Evolutionary conservation across 2,888 invertebrate species (phyloP), one percentile per base, ranked within the genome.

Genomic region (Eristalinus sepulchralis): DNA sequence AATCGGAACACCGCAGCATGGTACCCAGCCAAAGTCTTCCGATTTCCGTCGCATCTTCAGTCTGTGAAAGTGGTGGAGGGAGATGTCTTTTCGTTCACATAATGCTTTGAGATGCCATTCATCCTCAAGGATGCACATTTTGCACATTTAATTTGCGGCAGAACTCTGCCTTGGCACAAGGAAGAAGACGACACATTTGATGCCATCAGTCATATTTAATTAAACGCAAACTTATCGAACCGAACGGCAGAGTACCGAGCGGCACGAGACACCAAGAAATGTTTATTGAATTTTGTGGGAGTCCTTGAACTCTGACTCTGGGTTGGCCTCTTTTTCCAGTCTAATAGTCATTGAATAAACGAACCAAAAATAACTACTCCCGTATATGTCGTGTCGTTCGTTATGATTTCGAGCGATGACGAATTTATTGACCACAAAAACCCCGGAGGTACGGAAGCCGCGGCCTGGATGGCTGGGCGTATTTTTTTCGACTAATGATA

Each of bases 191-290:
- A 3, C 67, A 60, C 27, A 60, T 78, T 34, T 55, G 66, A 53
- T 82, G 34, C 57, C 73, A 78, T 86, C 77, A 78, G 68, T 82
- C 85, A 86, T 66, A 82, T 73, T 86, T 78, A 82, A 78, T 82
- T 78, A 82, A 77, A 85, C 53, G 34, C 27, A 71, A 84, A 73
- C 67, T 72, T n/a, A 73, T 73, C 36, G 33, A 72, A 60, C 67
- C 13, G 47, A 20, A 60, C 67, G 22, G 59, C 53, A 59, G 31
- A 34, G 13, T 6, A 33, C 33, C 34, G 34, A 13, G 20, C 8
- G 27, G 63, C 13, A 20, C 17, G 11, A 11, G 20, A 55, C 36
- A 63, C 17, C 17, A 31, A 47, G 31, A 60, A 34, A 66, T n/a
- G 27, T 68, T 67, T 72, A 70, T 66, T 39, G 36, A 75, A 71